These are phyloP conservation scores for Lacerta agilis DNA, from an alignment of 2,797 vertebrate species.

Conservation along the genomic window DNA sequence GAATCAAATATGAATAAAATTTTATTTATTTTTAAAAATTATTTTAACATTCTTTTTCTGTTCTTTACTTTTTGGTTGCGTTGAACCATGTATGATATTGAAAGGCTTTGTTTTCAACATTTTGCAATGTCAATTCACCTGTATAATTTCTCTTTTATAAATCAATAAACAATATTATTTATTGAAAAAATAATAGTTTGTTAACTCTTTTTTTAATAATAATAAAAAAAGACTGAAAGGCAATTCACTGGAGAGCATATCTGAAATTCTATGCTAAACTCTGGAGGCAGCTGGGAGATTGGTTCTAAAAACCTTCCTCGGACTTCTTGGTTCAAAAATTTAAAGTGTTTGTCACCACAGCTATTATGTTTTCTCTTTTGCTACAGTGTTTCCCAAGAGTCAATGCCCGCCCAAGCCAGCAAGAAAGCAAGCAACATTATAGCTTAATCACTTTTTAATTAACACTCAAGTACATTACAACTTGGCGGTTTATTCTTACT, in stretches of 20 bases:
- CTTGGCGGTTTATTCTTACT: constrained; percentile 3
- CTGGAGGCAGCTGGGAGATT: neutral
- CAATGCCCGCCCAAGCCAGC: neutral
- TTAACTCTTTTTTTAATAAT: too few relatives aligned
- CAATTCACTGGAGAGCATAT: neutral
- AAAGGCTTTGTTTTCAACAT: too few relatives aligned
- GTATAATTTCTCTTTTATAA: too few relatives aligned
- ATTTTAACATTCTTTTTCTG: too few relatives aligned
- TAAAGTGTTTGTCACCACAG: neutral
- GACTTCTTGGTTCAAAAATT: neutral
- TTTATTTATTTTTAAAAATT: too few relatives aligned
- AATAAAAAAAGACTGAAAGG: neutral
- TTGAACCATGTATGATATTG: too few relatives aligned
- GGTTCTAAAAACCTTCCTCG: neutral
- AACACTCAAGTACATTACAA: constrained; percentile 22
- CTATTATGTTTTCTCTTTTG: neutral
- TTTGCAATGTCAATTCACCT: too few relatives aligned
- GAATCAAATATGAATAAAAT: too few relatives aligned
- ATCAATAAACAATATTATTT: too few relatives aligned
- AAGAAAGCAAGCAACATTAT: neutral
- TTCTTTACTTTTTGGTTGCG: too few relatives aligned
- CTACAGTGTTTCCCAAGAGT: neutral
- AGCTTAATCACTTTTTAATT: constrained; percentile 31
- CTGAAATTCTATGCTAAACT: neutral
- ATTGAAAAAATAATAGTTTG: too few relatives aligned